Base-by-base conservation (phyloP, 2,797 vertebrate genomes). In the Enteromius viviparus region DNA sequence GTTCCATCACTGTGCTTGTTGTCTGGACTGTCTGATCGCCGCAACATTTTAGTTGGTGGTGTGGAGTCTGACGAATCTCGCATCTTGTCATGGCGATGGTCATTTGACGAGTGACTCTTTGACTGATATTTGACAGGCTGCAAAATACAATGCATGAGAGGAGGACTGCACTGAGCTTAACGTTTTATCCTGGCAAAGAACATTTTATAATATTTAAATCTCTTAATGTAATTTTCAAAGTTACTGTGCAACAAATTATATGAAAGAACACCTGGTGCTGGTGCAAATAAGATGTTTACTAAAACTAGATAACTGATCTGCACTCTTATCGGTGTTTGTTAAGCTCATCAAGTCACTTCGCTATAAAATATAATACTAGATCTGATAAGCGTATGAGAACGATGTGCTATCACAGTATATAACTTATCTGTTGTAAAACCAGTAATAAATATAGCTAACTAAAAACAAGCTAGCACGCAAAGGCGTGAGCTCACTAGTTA, bases 31-130 rank as follows among this genome's bases (percentile, higher is more conserved):
- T 99, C 96, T 55, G 98, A 99, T 86, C 98, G 96, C 64, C 97
- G 98, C 91, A 97, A 93, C 96, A 99, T 97, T 94, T 99, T 99
- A 91, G 96, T 97, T 77, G 98, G 97, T 85, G 98, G 98, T 26
- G 96, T 97, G 92, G 98, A 96, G 89, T 99, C 98, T 64, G 96
- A 93, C 40, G 96, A 91, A 90, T 99, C 98, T 80, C 97, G 97
- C 94, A 97, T 96, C 94, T 99, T 99, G 92, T 98, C 98, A 91
- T 98, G 96, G 89, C 97, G 97, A 91, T 98, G 97, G 94, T 98
- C 96, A 88, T 95, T 96, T 93, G 94, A 92, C 89, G 96, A 95
- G 91, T 99, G 97, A 96, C 96, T 97, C 96, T 99, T 99, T 89
- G 97, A 97, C 90, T 97, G 97, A 91, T 98, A 98, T 88, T 98